Base-by-base conservation (phyloP, 2,888 invertebrate genomes). In the Brachyptera putata region DNA sequence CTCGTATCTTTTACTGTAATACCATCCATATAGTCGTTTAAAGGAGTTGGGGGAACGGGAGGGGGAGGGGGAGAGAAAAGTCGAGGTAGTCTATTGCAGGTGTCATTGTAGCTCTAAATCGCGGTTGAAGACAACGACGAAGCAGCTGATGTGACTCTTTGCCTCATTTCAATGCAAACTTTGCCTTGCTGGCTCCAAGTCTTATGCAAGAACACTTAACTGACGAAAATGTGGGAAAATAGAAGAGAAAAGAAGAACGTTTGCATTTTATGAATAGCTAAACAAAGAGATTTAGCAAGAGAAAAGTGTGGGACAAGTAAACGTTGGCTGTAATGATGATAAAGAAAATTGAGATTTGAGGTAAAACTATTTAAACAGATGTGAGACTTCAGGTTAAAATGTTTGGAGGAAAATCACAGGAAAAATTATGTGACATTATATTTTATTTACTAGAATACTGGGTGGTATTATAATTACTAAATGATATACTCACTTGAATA, bases 261-360 rank as follows among this genome's bases (percentile, higher is more conserved):
- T 63, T 63, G 61, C 63, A 61, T 63, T 63, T 63, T 63, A 61
- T 63, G 63, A 63, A 63, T 63, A 58, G 56, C 55, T 60, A 16
- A 60, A 59, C 59, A 48, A 49, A 50, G 39, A n/a, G n/a, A n/a
- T 13, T 21, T 24, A 50, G 34, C 22, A 25, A 25, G 16, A 25
- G 46, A 36, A 36, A 58, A 58, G 58, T 41, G 58, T 36, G 48
- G 21, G 34, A 39, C 34, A 43, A 39, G 43, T 39, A 57, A 61
- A n/a, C n/a, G n/a, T 53, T 61, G 50, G n/a, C n/a, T n/a, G n/a
- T n/a, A n/a, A n/a, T n/a, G n/a, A n/a, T n/a, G n/a, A 26, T 50
- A 14, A n/a, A 26, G 26, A 34, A 9, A 21, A 16, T 14, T 14
- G 43, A 21, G 21, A 50, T 50, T 48, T 48, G 9, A 14, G 16